Evolutionary conservation across 2,888 invertebrate genomes (phyloP).

Genomic region (Troilus luridus): DNA sequence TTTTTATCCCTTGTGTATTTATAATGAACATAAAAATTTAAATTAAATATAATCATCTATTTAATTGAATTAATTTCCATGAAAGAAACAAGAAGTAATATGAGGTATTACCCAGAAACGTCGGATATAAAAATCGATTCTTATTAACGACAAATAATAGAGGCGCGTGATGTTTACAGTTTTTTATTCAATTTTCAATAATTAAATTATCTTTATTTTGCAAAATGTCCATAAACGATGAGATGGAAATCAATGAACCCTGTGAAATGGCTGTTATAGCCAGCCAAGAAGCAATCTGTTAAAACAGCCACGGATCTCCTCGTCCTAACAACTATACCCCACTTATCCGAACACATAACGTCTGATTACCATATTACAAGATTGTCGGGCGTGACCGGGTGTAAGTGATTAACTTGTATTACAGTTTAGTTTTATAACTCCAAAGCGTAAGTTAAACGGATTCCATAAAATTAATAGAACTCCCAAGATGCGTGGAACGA

Average conservation of each 20-base stretch:
- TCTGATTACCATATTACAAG: conserved; percentile 3
- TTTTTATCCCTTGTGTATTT: too few species aligned
- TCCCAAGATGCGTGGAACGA: not conserved
- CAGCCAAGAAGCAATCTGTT: not conserved
- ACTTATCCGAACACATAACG: not conserved
- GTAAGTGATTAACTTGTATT: conserved; percentile 3
- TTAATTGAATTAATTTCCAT: too few species aligned
- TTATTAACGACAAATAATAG: too few species aligned
- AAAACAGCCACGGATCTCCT: not conserved
- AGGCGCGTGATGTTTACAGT: too few species aligned
- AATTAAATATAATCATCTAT: too few species aligned
- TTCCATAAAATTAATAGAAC: not conserved
- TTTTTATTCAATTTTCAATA: not conserved
- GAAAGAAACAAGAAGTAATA: too few species aligned
- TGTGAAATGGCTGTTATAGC: not conserved
- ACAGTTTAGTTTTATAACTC: not conserved
- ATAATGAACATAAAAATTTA: too few species aligned
- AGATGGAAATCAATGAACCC: not conserved
- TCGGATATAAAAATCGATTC: too few species aligned
- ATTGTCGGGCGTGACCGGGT: not conserved
- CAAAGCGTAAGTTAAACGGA: not conserved
- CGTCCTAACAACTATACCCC: not conserved
- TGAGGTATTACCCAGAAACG: too few species aligned
- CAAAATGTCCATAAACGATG: not conserved
- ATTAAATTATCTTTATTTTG: not conserved